Base-by-base conservation (phyloP, 1,140 invertebrate species). In the Saccostrea glomerata region DNA sequence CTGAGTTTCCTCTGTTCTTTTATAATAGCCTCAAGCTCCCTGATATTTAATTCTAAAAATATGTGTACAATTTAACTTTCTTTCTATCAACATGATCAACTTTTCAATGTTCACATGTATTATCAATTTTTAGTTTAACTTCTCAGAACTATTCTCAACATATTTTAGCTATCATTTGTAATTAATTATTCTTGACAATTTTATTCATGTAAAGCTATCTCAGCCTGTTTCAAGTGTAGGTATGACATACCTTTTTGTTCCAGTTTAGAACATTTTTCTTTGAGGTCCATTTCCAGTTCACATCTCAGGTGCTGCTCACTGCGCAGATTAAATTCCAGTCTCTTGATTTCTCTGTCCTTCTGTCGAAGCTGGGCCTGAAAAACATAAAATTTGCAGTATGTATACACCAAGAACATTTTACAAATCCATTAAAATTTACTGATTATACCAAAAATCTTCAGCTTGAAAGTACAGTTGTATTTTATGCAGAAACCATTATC, bases 211-310 rank as follows among this genome's bases (percentile, higher is more conserved):
- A 36, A 82, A 82, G 17, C 40, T 23, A 77, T 30, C 47, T 47
- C 47, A 47, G 9, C 47, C 6, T 4, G 6, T 83, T 17, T 47
- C 4, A 77, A 58, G 12, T 5, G 6, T 55, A n/a, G 36, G 47
- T 88, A 47, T 47, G 5, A 0, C 6, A 84, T 40, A 93, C 92
- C 92, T 90, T 90, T 92, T 13, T 92, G 86, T 15, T 92, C 87
- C 30, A 93, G 55, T 30, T 82, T 36, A 15, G 60, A 60, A 20
- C 56, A 82, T 40, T 87, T 90, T 7, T 92, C 92, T 63, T 91
- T 87, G 0, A 93, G 87, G 58, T 93, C 92, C 54, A 92, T 40
- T 77, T 92, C 92, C 12, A 93, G 88, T 6, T 92, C 92, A 17
- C 88, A 66, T n/a, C 91, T 84, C 9, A 93, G 88, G 47, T 92